Conservation (phyloP, 2,113 vertebrate genomes). For the Lagopus leucura region DNA sequence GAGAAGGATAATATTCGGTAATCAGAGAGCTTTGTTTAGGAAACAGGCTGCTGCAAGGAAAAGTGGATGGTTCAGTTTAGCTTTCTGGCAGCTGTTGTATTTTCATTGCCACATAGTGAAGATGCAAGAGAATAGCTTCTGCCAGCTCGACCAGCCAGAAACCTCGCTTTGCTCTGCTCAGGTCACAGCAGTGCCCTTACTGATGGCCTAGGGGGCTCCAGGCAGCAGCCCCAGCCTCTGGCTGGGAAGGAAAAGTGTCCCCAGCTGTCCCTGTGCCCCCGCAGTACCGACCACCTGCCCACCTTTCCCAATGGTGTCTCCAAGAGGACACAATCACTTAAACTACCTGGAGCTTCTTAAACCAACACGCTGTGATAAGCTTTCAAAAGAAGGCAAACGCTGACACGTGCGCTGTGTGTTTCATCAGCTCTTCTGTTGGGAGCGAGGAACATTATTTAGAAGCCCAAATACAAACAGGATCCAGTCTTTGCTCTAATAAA, state of each 20-base stretch:
- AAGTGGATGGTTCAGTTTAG: background rate
- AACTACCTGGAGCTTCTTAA: background rate
- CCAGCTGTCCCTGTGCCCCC: background rate
- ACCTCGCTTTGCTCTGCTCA: fast-evolving
- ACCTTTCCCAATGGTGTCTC: background rate
- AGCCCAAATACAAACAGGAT: background rate
- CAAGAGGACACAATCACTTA: background rate
- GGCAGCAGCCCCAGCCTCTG: fast-evolving
- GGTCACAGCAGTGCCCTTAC: background rate
- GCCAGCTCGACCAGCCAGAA: background rate
- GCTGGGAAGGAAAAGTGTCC: fast-evolving
- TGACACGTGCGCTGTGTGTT: background rate
- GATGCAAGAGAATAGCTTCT: background rate
- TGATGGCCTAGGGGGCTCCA: background rate
- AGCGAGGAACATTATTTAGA: background rate
- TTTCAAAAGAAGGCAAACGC: background rate
- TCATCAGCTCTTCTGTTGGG: background rate
- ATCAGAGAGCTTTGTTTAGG: constrained; percentile 62
- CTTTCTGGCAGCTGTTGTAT: background rate
- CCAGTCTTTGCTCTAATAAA: background rate
- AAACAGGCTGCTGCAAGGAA: constrained; percentile 9
- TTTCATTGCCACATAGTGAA: background rate
- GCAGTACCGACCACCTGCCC: fast-evolving
- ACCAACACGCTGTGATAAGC: background rate
- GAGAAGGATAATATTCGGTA: constrained; percentile 70